Evolutionary conservation across 2,113 vertebrate species (phyloP), one percentile per base, ranked within the genome.

Genomic region (Chloebia gouldiae): DNA sequence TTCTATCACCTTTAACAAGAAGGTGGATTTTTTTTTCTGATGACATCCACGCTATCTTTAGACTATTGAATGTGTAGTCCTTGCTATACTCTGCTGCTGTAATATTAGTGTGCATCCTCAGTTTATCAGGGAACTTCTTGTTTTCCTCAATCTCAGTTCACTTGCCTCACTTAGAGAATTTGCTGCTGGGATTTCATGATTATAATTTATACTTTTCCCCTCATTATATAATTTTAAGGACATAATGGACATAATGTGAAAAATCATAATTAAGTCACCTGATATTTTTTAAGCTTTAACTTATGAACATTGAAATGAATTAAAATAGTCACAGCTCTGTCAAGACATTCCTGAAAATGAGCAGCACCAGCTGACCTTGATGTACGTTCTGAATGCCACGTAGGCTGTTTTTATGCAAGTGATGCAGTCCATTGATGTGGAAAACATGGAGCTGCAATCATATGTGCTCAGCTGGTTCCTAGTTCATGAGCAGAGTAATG

Each of bases 1-100:
- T 57, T 86, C 76, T 85, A 88, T 90, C 69, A 54, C 44, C 75
- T 82, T 95, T 79, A 96, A 53, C 16, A 79, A 70, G 18, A 94
- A 86, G n/a, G 81, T 64, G 76, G 10, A 44, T 44, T 60, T 82
- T 69, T 94, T 78, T 44, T 53, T 27, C 42, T 63, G 33, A 61
- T 73, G 35, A 19, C 4, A 50, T 30, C 4, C 3, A 64, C 70
- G 18, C 61, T 77, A 44, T 86, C 23, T 75, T 73, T 82, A 66
- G 79, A 39, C 10, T 44, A 20, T 44, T 92, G 40, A 60, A 59
- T 42, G 11, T 25, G 23, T 66, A 88, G 65, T 81, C 47, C 50
- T 90, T 90, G 47, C 39, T 21, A 16, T 39, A 35, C 12, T 60
- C 39, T 84, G 37, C 40, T 79, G 37, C 51, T 84, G 17, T 25